phyloP scores from a whole-genome alignment of 2,797 vertebrate genomes.

The Pantherophis alleghaniensis region DNA sequence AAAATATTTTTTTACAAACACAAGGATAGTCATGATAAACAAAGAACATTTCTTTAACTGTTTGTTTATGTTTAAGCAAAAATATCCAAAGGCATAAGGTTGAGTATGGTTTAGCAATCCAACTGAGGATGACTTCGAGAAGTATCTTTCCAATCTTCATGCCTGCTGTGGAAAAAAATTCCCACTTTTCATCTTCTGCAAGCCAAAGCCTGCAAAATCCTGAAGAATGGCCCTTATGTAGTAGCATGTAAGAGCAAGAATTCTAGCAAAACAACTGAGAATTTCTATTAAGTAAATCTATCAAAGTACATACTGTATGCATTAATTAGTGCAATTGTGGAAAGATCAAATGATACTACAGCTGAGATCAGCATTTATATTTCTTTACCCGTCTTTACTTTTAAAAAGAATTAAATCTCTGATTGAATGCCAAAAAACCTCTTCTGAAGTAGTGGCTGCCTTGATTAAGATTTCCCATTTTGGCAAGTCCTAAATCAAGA shows the following conservation, averaged over 20 bases:
- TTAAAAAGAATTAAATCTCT: background rate
- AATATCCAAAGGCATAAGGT: background rate
- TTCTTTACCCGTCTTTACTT: constrained; percentile 8
- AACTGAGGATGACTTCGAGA: background rate
- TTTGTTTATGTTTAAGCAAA: background rate
- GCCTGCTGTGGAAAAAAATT: background rate
- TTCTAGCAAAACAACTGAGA: background rate
- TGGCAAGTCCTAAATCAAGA: constrained; percentile 70
- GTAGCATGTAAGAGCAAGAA: background rate
- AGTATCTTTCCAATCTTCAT: background rate
- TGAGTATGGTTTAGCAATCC: background rate
- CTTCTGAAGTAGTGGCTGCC: constrained; percentile 63
- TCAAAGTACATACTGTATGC: constrained; percentile 12
- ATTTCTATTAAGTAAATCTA: background rate
- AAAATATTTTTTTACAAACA: background rate
- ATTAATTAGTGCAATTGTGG: constrained; percentile 16
- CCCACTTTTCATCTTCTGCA: background rate
- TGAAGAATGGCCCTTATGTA: background rate
- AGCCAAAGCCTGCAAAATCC: background rate
- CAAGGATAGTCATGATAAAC: background rate
- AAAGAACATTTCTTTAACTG: background rate
- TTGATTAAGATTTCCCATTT: constrained; percentile 63
- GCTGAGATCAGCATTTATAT: constrained; percentile 37
- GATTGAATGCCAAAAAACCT: constrained; percentile 45
- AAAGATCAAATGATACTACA: constrained; percentile 10